These are phyloP conservation scores for Tiliacea citrago DNA, from an alignment of 2,888 invertebrate genomes.

Conservation along the genomic window DNA sequence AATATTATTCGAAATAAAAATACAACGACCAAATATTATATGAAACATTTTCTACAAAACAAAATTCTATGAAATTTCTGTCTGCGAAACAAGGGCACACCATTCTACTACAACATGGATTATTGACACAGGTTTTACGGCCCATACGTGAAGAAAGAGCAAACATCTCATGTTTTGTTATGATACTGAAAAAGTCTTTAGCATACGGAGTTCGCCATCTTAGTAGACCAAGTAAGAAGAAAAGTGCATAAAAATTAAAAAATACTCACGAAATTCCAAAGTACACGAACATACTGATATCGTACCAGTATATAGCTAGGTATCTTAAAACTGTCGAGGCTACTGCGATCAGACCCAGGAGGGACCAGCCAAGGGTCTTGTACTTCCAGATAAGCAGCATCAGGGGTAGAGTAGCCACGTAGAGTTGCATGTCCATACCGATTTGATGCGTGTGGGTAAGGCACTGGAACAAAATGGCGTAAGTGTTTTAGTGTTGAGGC, in stretches of 20 bases:
- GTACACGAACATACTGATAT: conserved; percentile 90
- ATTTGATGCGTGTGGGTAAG: conserved; percentile 91
- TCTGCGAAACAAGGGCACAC: no score
- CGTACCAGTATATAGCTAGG: conserved; percentile 84
- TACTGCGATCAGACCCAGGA: conserved; percentile 78
- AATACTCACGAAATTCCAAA: conserved; percentile 90
- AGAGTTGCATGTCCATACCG: conserved; percentile 91
- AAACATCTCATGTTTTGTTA: neutral
- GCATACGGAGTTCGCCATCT: neutral
- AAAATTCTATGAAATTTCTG: no score
- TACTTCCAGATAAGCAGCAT: conserved; percentile 87
- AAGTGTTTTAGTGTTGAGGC: neutral
- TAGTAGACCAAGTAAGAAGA: neutral
- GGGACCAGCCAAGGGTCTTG: conserved; percentile 79
- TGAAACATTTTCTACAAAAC: no score
- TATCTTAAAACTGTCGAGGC: conserved; percentile 87
- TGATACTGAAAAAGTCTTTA: neutral
- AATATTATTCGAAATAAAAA: no score
- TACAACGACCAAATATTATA: no score
- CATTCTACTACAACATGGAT: neutral
- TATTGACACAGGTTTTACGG: neutral
- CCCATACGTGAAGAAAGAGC: neutral
- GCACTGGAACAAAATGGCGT: conserved; percentile 81
- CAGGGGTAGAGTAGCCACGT: conserved; percentile 86
- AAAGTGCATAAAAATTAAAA: conserved; percentile 4